A percentile compares a stretch with the other conserved stretches of the same genome.
Conservation (phyloP, 2,888 invertebrate genomes). For the Galeruca laticollis region DNA sequence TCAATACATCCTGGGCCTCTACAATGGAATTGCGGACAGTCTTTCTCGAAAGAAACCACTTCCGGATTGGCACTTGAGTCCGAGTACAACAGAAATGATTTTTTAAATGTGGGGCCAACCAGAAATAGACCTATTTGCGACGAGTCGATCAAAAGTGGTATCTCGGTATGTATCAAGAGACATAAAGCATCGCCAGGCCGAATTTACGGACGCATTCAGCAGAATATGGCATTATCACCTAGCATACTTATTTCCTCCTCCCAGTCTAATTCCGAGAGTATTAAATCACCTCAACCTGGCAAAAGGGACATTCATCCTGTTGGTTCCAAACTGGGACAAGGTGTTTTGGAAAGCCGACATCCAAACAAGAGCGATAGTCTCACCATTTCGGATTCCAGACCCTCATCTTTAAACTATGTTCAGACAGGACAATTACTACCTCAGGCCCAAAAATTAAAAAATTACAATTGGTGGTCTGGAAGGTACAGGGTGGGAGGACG, state of each 20-base stretch:
- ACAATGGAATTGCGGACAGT: slow-evolving; percentile 49
- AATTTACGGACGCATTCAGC: slow-evolving; percentile 48
- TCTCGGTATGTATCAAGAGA: slow-evolving; percentile 42
- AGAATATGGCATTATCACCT: slow-evolving; percentile 41
- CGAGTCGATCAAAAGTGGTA: slow-evolving; percentile 39
- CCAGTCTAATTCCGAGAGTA: slow-evolving; percentile 52
- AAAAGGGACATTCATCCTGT: slow-evolving; percentile 49
- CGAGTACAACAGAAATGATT: slow-evolving; percentile 30
- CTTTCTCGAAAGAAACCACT: slow-evolving; percentile 38
- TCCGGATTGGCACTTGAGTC: slow-evolving; percentile 46
- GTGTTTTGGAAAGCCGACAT: slow-evolving; percentile 58
- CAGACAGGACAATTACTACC: slow-evolving; percentile 36
- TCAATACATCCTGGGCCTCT: slow-evolving; percentile 44
- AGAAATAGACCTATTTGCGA: slow-evolving; percentile 46
- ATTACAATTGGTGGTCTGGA: slow-evolving; percentile 53
- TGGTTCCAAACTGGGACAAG: slow-evolving; percentile 49
- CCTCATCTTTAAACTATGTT: slow-evolving; percentile 43
- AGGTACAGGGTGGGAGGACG: slow-evolving; percentile 54
- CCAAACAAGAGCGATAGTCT: slow-evolving; percentile 55
- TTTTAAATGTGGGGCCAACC: slow-evolving; percentile 47
- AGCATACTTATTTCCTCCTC: slow-evolving; percentile 57
- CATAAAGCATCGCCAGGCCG: slow-evolving; percentile 32
- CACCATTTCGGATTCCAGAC: too few species aligned
- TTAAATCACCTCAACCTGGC: slow-evolving; percentile 51
- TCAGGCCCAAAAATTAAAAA: slow-evolving; percentile 45